Base-by-base conservation (phyloP, 2,888 invertebrate genomes). In the Erebia epiphron region DNA sequence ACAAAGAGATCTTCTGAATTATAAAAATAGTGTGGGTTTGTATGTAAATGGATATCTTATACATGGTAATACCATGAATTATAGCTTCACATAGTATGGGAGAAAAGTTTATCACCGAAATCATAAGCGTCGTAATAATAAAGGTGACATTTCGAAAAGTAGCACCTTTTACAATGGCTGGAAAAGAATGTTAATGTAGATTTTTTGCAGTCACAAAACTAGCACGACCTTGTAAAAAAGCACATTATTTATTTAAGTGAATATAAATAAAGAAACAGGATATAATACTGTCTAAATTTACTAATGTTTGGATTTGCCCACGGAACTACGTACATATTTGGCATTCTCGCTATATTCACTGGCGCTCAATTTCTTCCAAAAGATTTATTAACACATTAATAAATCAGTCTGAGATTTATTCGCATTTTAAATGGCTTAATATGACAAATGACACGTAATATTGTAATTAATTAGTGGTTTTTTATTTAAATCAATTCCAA, bases 291-390 rank as follows among this genome's bases (percentile, higher is more conserved):
- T 62, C 69, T 66, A 67, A 63, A 71, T 74, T 73, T 70, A 56
- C 74, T 75, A 79, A 79, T 75, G 75, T 69, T 71, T 67, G 79
- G 79, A 66, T 72, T 80, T 80, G 73, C 78, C 80, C 78, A 73
- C 35, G 70, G 67, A 75, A 73, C 49, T 67, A 7, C 7, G 35
- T 35, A 26, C 43, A 64, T 68, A 56, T 69, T 68, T 62, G 41
- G 58, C 61, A 67, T 66, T 67, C 61, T 69, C 52, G 8, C 16
- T 52, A 52, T 8, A 52, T 8, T 46, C 14, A 18, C 57, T 67
- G 57, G 66, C 46, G 57, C 58, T 50, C 9, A 52, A 67, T 67
- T 67, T 60, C 67, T 67, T 67, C 14, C 16, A 5, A 52, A 61
- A 60, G 41, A 67, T 52, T 60, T 61, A 67, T 61, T 58, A 18